A percentile compares a stretch with the other conserved stretches of the same genome.
These are phyloP conservation scores for Zaprionus capensis DNA, from an alignment of 1,140 invertebrate genomes.

Conservation along the genomic window DNA sequence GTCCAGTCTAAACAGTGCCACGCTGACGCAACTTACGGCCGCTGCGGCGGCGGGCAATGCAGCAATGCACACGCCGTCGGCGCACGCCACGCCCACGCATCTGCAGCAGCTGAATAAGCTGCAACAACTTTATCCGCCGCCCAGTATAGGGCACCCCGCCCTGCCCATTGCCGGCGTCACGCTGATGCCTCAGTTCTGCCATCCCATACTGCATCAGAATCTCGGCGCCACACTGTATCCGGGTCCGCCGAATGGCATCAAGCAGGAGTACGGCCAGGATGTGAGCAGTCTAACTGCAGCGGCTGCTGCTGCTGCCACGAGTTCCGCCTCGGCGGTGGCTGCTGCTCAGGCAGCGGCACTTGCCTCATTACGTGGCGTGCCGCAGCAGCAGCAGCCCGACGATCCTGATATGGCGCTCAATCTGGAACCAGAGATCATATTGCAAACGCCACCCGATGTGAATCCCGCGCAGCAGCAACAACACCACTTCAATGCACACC, in stretches of 20 bases:
- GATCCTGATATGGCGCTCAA: constrained; percentile 77
- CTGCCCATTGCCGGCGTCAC: constrained; percentile 75
- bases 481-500: constrained; percentile 69
- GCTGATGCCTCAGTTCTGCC: constrained; percentile 80
- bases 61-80: constrained; percentile 38
- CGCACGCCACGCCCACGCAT: constrained; percentile 59
- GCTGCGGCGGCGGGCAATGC: constrained; percentile 43
- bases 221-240: constrained; percentile 72
- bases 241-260: constrained; percentile 75
- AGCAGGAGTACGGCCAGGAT: constrained; percentile 79
- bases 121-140: constrained; percentile 78
- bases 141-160: constrained; percentile 76
- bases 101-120: constrained; percentile 80
- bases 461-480: constrained; percentile 76
- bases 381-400: constrained; percentile 53
- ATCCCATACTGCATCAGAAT: constrained; percentile 81
- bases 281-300: constrained; percentile 53
- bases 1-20: constrained; percentile 43
- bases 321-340: constrained; percentile 61
- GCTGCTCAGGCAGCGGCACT: constrained; percentile 59
- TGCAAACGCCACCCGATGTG: constrained; percentile 74
- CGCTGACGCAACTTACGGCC: constrained; percentile 52
- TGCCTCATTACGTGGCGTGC: constrained; percentile 50
- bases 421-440: constrained; percentile 78
- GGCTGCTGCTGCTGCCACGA: constrained; percentile 35